Percentiles rank a stretch among this genome's conserved stretches.
Conservation (phyloP, 2,888 invertebrate genomes). For the Ametastegia equiseti region DNA sequence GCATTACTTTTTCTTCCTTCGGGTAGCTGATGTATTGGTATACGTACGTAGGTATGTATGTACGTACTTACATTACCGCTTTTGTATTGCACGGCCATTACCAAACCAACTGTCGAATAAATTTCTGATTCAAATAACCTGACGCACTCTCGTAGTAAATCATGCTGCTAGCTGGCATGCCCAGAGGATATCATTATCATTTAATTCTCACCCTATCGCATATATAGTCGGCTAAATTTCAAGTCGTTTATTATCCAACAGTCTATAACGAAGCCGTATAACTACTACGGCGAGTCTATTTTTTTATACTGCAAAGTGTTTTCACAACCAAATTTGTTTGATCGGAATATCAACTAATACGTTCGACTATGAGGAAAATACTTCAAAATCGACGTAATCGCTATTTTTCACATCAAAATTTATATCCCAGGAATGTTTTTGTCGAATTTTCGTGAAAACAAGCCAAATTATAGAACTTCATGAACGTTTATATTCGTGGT, state of each 20-base stretch:
- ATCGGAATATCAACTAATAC: background rate
- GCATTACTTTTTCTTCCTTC: constrained; percentile 25
- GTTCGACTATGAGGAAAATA: no score
- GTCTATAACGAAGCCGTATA: constrained; percentile 58
- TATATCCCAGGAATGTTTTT: no score
- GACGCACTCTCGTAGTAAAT: constrained; percentile 19
- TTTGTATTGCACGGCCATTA: constrained; percentile 23
- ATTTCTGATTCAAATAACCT: constrained; percentile 33
- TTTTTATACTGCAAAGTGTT: background rate
- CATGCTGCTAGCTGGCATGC: constrained; percentile 11
- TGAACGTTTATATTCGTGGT: no score
- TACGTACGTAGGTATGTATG: no score
- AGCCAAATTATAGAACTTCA: no score
- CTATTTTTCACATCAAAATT: background rate
- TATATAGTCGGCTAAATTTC: constrained; percentile 57
- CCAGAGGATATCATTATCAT: constrained; percentile 69
- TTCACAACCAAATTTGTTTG: background rate
- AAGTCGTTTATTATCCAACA: constrained; percentile 63
- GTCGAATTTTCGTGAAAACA: no score
- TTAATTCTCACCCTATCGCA: constrained; percentile 64
- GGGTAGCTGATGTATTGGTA: background rate
- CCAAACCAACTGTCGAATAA: constrained; percentile 28
- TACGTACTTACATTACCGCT: no score
- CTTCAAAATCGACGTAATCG: background rate
- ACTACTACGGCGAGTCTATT: background rate